phyloP scores from a whole-genome alignment of 2,797 vertebrate genomes.

The Sylvilagus floridanus region DNA sequence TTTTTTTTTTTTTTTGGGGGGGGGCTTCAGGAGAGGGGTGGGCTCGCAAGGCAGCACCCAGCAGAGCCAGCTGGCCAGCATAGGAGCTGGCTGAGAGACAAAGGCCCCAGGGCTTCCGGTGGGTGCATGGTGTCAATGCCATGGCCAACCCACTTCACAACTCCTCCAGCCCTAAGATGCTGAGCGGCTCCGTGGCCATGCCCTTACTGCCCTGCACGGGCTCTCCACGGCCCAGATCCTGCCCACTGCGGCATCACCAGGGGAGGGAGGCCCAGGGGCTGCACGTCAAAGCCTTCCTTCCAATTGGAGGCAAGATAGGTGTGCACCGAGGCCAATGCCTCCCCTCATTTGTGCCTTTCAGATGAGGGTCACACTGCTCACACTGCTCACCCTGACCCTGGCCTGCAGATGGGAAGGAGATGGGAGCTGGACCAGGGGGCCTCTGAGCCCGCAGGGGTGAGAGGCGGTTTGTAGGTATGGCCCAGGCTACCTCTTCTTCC shows the following conservation, averaged over 20 bases:
- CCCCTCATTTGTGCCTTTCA: neutral
- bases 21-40: neutral
- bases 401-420: neutral
- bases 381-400: neutral
- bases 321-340: neutral
- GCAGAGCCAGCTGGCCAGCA: neutral
- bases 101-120: neutral
- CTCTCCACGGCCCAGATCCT: neutral
- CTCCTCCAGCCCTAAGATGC: too few species aligned
- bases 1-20: too few species aligned
- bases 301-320: neutral
- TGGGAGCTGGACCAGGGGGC: neutral
- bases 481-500: neutral
- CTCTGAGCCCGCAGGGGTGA: neutral
- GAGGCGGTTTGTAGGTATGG: rapidly evolving
- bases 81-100: neutral
- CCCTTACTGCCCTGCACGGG: neutral
- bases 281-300: neutral
- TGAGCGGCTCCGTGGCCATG: neutral
- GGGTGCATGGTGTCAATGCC: neutral
- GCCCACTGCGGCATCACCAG: neutral
- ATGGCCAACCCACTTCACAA: neutral
- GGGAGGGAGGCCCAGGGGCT: neutral
- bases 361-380: neutral
- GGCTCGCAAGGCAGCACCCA: neutral